Conservation (phyloP, 2,888 invertebrate species). For the Zygaena filipendulae region DNA sequence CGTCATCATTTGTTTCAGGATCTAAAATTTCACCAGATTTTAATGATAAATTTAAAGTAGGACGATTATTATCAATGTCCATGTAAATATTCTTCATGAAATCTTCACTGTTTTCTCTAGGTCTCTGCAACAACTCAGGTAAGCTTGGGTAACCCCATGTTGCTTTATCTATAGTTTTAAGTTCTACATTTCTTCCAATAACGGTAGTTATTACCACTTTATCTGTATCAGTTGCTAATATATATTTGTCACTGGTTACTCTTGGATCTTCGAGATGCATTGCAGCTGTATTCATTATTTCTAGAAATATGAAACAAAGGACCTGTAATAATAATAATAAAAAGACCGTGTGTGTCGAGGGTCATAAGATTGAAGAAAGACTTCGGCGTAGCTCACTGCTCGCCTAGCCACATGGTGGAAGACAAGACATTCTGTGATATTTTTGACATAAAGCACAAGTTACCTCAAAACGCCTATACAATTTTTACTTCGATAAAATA, state of each 20-base stretch:
- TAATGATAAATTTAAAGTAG: conserved; percentile 21
- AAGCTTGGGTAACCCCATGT: conserved; percentile 28
- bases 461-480: too few species aligned
- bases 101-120: conserved; percentile 19
- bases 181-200: conserved; percentile 26
- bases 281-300: conserved; percentile 33
- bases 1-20: background rate
- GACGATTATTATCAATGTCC: conserved; percentile 30
- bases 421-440: too few species aligned
- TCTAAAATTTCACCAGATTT: conserved; percentile 30
- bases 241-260: conserved; percentile 33
- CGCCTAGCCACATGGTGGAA: too few species aligned
- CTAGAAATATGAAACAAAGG: too few species aligned
- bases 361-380: too few species aligned
- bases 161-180: conserved; percentile 27
- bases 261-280: conserved; percentile 42
- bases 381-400: too few species aligned
- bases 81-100: conserved; percentile 26
- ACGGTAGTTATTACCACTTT: conserved; percentile 25
- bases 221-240: conserved; percentile 24
- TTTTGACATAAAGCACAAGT: too few species aligned
- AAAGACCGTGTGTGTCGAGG: too few species aligned
- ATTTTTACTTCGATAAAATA: too few species aligned
- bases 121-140: conserved; percentile 26
- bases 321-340: too few species aligned